A percentile compares a stretch with the other conserved stretches of the same genome.
phyloP scores from a whole-genome alignment of 37 sponge, comb jelly and placozoan genomes.

The Mnemiopsis leidyi region DNA sequence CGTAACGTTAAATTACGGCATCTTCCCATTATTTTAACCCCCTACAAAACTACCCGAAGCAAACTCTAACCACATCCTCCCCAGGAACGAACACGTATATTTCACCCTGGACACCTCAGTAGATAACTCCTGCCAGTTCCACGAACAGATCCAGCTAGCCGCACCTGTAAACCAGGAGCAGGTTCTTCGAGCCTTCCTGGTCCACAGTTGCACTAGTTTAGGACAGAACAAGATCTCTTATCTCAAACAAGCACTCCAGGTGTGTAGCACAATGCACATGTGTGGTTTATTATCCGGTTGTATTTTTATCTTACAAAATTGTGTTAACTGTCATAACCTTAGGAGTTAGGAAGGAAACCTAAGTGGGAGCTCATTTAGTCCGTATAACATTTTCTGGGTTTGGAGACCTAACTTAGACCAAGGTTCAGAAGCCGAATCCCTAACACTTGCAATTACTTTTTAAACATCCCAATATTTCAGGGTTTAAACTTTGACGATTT shows the following conservation, averaged over 20 bases:
- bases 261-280: no score
- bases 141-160: slow-evolving; percentile 48
- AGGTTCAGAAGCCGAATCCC: no score
- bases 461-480: slow-evolving; percentile 3
- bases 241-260: slow-evolving; percentile 61
- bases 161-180: slow-evolving; percentile 60
- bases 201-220: slow-evolving; percentile 14
- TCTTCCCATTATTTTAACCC: neutral
- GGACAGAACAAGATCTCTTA: slow-evolving; percentile 40
- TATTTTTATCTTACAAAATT: no score
- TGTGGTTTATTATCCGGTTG: no score
- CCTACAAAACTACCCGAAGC: neutral
- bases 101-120: slow-evolving; percentile 62
- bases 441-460: neutral
- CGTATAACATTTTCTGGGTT: no score
- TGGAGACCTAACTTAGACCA: no score
- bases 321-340: no score
- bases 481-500: slow-evolving; percentile 59
- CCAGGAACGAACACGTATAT: slow-evolving; percentile 44
- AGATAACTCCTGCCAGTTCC: slow-evolving; percentile 59
- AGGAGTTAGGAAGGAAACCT: no score
- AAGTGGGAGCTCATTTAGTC: no score
- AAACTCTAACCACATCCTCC: neutral
- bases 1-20: neutral
- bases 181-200: slow-evolving; percentile 51